Evolutionary conservation across 2,113 vertebrate genomes (phyloP).

Genomic region (Podarcis raffonei): DNA sequence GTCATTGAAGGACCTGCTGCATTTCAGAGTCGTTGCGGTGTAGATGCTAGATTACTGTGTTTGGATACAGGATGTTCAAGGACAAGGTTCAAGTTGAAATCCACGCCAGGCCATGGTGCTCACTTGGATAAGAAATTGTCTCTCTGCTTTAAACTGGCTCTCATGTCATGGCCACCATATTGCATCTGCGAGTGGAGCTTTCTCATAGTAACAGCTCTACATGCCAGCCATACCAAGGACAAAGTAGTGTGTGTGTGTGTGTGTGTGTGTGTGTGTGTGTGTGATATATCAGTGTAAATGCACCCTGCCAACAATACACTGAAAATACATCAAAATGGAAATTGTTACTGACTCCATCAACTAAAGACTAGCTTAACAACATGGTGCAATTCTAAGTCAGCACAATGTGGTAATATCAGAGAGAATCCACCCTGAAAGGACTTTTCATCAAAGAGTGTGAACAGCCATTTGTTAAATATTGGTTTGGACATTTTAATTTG

Average conservation of each 20-base stretch:
- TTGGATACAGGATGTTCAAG: neutral
- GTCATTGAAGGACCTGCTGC: neutral
- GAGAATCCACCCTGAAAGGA: neutral
- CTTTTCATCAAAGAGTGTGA: neutral
- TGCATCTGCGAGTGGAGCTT: neutral
- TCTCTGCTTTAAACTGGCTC: too few species aligned
- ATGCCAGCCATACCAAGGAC: too few species aligned
- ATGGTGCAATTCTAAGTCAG: neutral
- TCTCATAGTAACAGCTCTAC: neutral
- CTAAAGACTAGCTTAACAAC: neutral
- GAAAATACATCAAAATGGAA: neutral
- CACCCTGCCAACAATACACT: neutral
- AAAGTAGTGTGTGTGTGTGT: too few species aligned
- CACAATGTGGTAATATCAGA: neutral
- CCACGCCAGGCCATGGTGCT: neutral
- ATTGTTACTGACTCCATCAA: neutral
- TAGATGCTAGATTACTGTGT: neutral
- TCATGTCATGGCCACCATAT: neutral
- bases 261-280: too few species aligned
- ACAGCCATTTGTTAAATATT: neutral
- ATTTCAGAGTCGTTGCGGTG: neutral
- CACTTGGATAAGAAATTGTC: neutral
- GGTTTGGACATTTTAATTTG: neutral
- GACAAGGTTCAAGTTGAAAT: neutral
- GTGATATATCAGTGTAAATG: too few species aligned